Evolutionary conservation across 2,797 vertebrate species (phyloP), one percentile per base, ranked within the genome.

Genomic region (Pterois miles): DNA sequence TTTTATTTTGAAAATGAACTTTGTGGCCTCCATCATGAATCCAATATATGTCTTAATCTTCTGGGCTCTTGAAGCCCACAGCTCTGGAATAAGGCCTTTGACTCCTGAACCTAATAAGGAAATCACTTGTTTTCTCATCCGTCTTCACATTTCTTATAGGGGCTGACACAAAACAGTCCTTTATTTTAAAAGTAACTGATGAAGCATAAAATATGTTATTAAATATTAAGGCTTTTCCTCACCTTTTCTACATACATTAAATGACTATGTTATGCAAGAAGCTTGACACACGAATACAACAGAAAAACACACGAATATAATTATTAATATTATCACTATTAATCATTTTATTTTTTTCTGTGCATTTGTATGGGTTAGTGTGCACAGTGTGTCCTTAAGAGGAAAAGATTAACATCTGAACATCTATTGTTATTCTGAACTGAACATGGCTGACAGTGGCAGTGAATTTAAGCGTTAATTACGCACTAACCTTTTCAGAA

Each of bases 21-120:
- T 97, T 96, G 96, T 98, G 98, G 97, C 98, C 98, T 97, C 98
- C 97, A 99, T 99, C 98, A 98, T 98, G 96, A 98, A 99, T 99
- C 97, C 98, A 99, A 99, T 99, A 99, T 99, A 98, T 98, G 97
- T 98, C 98, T 99, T 99, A 98, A 99, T 99, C 97, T 99, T 97
- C 96, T 95, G 93, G 96, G 96, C 96, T 97, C 97, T 97, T 97
- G 96, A 97, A 98, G 96, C 97, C 95, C 96, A 96, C 96, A 94
- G 96, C 95, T 96, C 96, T 94, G 96, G 96, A 96, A 95, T 94
- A 95, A 96, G 96, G 96, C 96, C 97, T 97, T 98, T 98, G 98
- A 98, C 97, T 97, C 95, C 95, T 96, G 94, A 96, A 97, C 98
- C 96, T 98, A 97, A 98, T 98, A 98, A 98, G 97, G 96, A 98